Conservation (phyloP, 64 coral and sea anemone genomes). For the Cladopsammia gracilis region DNA sequence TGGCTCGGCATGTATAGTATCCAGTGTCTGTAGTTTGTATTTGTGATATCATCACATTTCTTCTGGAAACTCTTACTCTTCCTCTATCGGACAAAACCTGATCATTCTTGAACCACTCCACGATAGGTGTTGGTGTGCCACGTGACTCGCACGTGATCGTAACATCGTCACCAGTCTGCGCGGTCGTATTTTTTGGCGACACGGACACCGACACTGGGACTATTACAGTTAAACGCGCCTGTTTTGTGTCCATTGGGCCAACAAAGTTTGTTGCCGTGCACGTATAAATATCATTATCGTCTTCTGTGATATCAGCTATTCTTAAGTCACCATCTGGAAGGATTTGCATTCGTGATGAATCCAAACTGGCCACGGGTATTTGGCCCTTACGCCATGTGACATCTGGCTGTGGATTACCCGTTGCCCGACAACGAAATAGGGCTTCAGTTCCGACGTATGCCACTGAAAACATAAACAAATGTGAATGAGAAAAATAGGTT, state of each 20-base stretch:
- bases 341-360: constrained; percentile 38
- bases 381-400: constrained; percentile 78
- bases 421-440: constrained; percentile 70
- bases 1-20: constrained; percentile 62
- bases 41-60: constrained; percentile 33
- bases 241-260: constrained; percentile 12
- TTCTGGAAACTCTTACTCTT: constrained; percentile 7
- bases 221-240: constrained; percentile 60
- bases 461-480: constrained; percentile 32
- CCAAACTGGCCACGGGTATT: constrained; percentile 39
- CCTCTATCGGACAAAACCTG: neutral
- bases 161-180: constrained; percentile 32
- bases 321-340: constrained; percentile 69
- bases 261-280: constrained; percentile 76
- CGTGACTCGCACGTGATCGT: constrained; percentile 35
- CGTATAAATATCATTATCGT: constrained; percentile 68
- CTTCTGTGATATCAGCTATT: constrained; percentile 28
- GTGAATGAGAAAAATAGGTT: neutral
- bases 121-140: constrained; percentile 73
- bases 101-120: constrained; percentile 80
- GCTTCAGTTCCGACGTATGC: constrained; percentile 46
- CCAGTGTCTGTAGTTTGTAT: constrained; percentile 50
- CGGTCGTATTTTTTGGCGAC: constrained; percentile 1
- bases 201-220: constrained; percentile 58
- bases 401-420: constrained; percentile 58